Base-by-base conservation (phyloP, 2,113 vertebrate species). In the Labrus mixtus region DNA sequence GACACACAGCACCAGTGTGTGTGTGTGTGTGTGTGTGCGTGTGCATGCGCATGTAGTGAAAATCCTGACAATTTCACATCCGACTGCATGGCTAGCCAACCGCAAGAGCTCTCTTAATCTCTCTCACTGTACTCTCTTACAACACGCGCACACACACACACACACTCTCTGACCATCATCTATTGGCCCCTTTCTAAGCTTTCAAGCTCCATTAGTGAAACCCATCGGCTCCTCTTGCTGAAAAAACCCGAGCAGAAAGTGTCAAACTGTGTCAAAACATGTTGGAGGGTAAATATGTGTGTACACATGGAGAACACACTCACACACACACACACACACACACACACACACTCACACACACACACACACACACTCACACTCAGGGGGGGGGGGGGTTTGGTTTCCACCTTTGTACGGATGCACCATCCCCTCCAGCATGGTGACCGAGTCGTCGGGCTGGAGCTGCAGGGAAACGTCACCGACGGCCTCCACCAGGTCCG, bases 381-480 rank as follows among this genome's bases (percentile, higher is more conserved):
- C n/a, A n/a, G n/a, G n/a, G n/a, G n/a, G n/a, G n/a, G n/a, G n/a
- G n/a, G n/a, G 23, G 29, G 39, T 64, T 59, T 0, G 17, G 37
- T 77, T 50, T 68, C 29, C 90, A 96, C 98, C 98, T 94, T 95
- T 95, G 91, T 98, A 99, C 0, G 97, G 98, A 63, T 99, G 98
- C 12, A 96, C 96, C 96, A 96, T 96, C 54, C 96, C 97, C 19
- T 97, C 95, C 86, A 95, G 82, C 94, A 96, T 89, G 68, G 88
- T 84, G 67, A 98, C 96, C 0, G 96, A 95, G 89, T 99, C 88
- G 1, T 99, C 95, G 0, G 85, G 93, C 90, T 94, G 95, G 10
- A 99, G 74, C 83, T 99, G 98, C 84, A 99, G 92, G 12, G 98
- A 99, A 56, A 97, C 89, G 0, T 99, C 97, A 1, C 96, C 96